Evolutionary conservation across 2,113 vertebrate species (phyloP), one percentile per base, ranked within the genome.

Genomic region (Ammodytes dubius): DNA sequence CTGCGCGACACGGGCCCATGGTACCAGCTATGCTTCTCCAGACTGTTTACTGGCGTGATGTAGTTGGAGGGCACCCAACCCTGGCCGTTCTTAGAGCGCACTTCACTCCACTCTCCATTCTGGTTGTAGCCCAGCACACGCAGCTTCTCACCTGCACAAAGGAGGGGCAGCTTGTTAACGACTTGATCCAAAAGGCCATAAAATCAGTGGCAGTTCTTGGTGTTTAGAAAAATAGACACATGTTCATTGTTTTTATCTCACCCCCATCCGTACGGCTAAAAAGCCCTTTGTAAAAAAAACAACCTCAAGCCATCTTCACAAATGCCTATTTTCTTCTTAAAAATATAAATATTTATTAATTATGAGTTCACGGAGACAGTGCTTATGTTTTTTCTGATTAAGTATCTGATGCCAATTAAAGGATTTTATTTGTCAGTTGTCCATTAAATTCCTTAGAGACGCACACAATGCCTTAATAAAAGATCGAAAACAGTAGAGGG

Each of bases 11-110:
- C 98, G 0, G 98, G 98, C 35, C 98, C 98, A 0, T 99, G 98
- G 94, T 99, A 99, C 98, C 98, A 99, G 35, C 98, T 99, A 75
- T 99, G 98, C 80, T 99, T 99, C 88, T 99, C 98, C 91, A 99
- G 94, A 78, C 98, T 99, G 95, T 99, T 99, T 77, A 99, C 98
- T 0, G 98, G 98, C 0, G 98, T 99, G 94, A 99, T 99, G 93
- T 99, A 99, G 95, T 99, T 99, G 93, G 98, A 99, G 0, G 98
- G 98, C 13, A 99, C 98, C 98, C 98, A 99, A 53, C 98, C 98
- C 87, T 99, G 98, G 83, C 98, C 98, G 0, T 99, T 99, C 93
- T 99, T 99, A 0, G 98, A 99, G 67, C 98, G 96, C 79, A 99
- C 98, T 87, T 99, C 98, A 9, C 98, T 99, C 98, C 98, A 99